Evolutionary conservation across 2,888 invertebrate genomes (phyloP).

Genomic region (Drosophila ezoana): DNA sequence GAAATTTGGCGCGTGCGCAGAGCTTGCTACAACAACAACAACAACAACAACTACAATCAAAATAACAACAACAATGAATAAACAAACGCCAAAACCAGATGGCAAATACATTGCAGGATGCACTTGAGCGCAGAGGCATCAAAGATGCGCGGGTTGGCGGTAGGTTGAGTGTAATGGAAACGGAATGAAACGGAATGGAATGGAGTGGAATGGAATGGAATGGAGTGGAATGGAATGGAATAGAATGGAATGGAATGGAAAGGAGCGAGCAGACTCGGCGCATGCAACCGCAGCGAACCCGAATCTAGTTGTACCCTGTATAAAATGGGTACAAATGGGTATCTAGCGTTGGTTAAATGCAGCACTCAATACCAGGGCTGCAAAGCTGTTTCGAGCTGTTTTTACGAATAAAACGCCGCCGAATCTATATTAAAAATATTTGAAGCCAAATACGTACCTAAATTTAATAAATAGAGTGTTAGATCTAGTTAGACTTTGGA

Average conservation of each 20-base stretch:
- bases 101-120: conserved; percentile 32
- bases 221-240: not conserved
- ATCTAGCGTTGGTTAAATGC: not conserved
- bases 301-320: conserved; percentile 21
- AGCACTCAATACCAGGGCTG: too few species aligned
- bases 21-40: conserved; percentile 17
- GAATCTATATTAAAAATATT: too few species aligned
- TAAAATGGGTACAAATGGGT: not conserved
- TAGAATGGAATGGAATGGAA: conserved; percentile 1
- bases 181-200: conserved; percentile 1
- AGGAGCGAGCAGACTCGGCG: conserved; percentile 3
- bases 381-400: too few species aligned
- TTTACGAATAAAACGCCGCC: too few species aligned
- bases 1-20: conserved; percentile 52
- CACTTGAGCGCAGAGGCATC: conserved; percentile 45
- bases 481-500: too few species aligned
- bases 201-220: conserved; percentile 15
- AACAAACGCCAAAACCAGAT: conserved; percentile 17
- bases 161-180: conserved; percentile 2
- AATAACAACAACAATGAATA: conserved; percentile 11
- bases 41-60: conserved; percentile 11
- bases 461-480: too few species aligned
- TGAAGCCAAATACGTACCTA: too few species aligned
- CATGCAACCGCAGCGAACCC: conserved; percentile 16
- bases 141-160: not conserved